phyloP scores from a whole-genome alignment of 1,140 invertebrate genomes.

The Drosophila rhopaloa region DNA sequence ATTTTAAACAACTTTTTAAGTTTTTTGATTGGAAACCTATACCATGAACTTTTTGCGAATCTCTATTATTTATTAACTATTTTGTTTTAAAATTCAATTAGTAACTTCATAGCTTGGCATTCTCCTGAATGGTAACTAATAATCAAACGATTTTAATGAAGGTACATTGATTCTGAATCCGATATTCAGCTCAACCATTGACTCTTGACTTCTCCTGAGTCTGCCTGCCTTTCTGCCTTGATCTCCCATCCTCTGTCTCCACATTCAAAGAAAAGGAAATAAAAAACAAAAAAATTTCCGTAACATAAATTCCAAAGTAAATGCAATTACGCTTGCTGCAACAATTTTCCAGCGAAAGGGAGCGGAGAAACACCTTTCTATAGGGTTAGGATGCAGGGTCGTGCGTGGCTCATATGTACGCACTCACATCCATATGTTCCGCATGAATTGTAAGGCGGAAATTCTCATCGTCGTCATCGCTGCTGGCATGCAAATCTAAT shows the following conservation, averaged over 20 bases:
- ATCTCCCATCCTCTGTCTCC: neutral
- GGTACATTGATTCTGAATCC: neutral
- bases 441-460: constrained; percentile 46
- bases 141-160: neutral
- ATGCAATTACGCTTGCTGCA: constrained; percentile 75
- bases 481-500: constrained; percentile 68
- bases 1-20: no score
- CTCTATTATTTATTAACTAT: no score
- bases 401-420: constrained; percentile 20
- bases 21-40: no score
- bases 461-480: constrained; percentile 39
- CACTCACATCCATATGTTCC: constrained; percentile 37
- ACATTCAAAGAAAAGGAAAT: constrained; percentile 15
- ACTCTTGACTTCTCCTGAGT: neutral
- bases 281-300: constrained; percentile 37
- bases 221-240: neutral
- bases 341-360: constrained; percentile 32
- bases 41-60: no score
- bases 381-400: neutral
- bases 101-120: neutral
- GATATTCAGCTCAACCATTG: neutral
- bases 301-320: constrained; percentile 72
- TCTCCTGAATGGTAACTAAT: neutral
- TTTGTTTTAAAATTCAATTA: no score
- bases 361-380: constrained; percentile 1